Evolutionary conservation across 2,797 vertebrate genomes (phyloP).

Genomic region (Pampus argenteus): DNA sequence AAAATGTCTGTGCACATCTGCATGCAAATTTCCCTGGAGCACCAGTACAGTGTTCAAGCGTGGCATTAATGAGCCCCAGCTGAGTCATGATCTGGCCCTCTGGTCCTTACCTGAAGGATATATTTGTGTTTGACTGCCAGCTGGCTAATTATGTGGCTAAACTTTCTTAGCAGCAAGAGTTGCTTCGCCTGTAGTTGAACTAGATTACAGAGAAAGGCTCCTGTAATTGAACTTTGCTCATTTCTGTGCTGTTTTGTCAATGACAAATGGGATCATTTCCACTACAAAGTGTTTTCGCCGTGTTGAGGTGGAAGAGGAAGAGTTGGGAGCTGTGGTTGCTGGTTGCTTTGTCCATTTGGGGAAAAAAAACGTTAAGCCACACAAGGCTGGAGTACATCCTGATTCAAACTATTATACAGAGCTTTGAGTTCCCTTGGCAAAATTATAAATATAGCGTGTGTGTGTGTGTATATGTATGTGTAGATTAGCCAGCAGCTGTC

Average conservation of each 20-base stretch:
- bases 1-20: constrained; percentile 6
- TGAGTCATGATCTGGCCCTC: constrained; percentile 14
- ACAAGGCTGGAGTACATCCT: not conserved
- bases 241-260: constrained; percentile 8
- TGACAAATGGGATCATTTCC: constrained; percentile 30
- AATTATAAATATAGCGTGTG: not conserved
- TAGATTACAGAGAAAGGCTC: constrained; percentile 3
- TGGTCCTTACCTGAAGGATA: constrained; percentile 12
- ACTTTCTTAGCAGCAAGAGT: constrained; percentile 10
- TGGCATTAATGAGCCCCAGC: constrained; percentile 1
- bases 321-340: constrained; percentile 12
- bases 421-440: not conserved
- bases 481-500: constrained; percentile 57
- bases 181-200: not conserved
- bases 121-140: constrained; percentile 7
- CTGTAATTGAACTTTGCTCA: not conserved
- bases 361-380: not conserved
- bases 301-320: not conserved
- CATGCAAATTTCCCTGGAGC: no score
- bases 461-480: constrained; percentile 14
- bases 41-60: not conserved
- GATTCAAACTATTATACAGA: constrained; percentile 2
- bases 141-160: constrained; percentile 16
- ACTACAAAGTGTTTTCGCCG: constrained; percentile 13
- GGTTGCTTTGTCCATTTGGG: constrained; percentile 1